Conservation (phyloP, 2,888 invertebrate genomes). For the Ceratothoa steindachneri region DNA sequence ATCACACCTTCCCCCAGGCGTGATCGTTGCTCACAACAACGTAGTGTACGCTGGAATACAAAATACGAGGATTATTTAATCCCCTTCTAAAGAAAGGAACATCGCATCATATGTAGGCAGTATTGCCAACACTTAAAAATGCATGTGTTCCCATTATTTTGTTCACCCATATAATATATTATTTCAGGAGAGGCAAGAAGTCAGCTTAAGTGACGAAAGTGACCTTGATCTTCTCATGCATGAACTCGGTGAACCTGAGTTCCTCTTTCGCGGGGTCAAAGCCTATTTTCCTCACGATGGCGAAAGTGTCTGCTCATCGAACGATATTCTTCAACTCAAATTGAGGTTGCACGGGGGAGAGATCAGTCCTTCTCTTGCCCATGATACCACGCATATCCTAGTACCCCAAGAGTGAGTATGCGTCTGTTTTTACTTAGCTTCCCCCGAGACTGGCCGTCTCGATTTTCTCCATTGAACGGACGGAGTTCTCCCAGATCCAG, state of each 20-base stretch:
- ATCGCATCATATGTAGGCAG: too few species aligned
- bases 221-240: neutral
- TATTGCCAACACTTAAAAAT: too few species aligned
- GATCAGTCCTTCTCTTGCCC: neutral
- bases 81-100: too few species aligned
- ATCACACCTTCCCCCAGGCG: too few species aligned
- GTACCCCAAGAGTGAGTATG: neutral
- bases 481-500: too few species aligned
- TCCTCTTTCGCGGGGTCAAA: neutral
- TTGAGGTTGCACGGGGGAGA: neutral
- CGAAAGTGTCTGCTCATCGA: neutral
- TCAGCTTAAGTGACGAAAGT: neutral
- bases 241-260: neutral
- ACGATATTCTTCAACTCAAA: neutral
- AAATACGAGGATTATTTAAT: too few species aligned
- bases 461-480: neutral
- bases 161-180: too few species aligned
- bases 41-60: too few species aligned
- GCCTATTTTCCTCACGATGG: constrained; percentile 1
- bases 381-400: neutral
- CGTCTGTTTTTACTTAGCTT: neutral
- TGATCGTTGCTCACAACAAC: too few species aligned
- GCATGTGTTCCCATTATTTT: too few species aligned
- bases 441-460: neutral
- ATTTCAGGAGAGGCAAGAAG: neutral